Evolutionary conservation across 1,140 invertebrate species (phyloP).

Genomic region (Drosophila takahashii): DNA sequence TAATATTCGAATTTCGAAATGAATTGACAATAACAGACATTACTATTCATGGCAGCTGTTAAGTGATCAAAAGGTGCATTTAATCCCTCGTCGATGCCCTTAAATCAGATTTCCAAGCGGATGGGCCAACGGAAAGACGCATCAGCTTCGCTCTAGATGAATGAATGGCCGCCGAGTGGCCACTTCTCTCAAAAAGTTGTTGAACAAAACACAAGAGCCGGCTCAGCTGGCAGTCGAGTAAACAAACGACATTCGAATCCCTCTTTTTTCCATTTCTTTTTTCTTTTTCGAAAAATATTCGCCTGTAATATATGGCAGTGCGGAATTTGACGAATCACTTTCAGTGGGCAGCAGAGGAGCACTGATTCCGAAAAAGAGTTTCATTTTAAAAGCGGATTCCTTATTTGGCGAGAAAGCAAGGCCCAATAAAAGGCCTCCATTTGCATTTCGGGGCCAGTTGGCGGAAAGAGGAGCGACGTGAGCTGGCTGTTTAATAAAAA

Average conservation of each 20-base stretch:
- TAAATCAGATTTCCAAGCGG: slow-evolving; percentile 15
- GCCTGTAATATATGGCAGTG: slow-evolving; percentile 34
- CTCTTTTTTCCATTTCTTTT: background rate
- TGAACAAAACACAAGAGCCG: slow-evolving; percentile 25
- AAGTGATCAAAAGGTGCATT: slow-evolving; percentile 23
- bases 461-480: slow-evolving; percentile 20
- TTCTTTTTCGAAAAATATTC: slow-evolving; percentile 26
- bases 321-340: slow-evolving; percentile 53
- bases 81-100: slow-evolving; percentile 8
- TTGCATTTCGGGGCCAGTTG: slow-evolving; percentile 14
- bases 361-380: slow-evolving; percentile 20
- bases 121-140: slow-evolving; percentile 7
- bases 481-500: slow-evolving; percentile 41
- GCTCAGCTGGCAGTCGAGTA: slow-evolving; percentile 23
- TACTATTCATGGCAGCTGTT: slow-evolving; percentile 9
- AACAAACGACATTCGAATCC: slow-evolving; percentile 43
- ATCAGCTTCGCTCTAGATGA: slow-evolving; percentile 10
- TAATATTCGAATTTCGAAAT: slow-evolving; percentile 30
- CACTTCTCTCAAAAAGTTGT: slow-evolving; percentile 31
- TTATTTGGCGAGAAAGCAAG: slow-evolving; percentile 3
- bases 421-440: slow-evolving; percentile 19
- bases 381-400: slow-evolving; percentile 28
- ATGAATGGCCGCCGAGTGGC: slow-evolving; percentile 28
- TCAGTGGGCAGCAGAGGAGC: slow-evolving; percentile 1
- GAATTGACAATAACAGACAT: slow-evolving; percentile 27